Conservation (phyloP, 2,797 vertebrate genomes). For the Melanotaenia nigrans region DNA sequence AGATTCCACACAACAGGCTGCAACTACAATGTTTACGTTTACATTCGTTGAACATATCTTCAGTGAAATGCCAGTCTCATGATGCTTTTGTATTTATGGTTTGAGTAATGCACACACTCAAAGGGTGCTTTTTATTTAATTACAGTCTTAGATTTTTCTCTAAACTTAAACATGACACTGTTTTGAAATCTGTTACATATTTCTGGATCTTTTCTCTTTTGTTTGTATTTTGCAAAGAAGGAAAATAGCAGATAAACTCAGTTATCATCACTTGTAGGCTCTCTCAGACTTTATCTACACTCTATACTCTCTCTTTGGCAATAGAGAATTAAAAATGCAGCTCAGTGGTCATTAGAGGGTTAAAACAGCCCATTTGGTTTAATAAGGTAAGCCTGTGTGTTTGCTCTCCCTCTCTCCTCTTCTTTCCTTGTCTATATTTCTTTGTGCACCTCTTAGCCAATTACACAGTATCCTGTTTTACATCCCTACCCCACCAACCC, state of each 20-base stretch:
- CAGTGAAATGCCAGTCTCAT: conserved; percentile 1
- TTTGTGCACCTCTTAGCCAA: conserved; percentile 67
- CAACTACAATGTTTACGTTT: conserved; percentile 10
- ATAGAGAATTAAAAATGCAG: conserved; percentile 76
- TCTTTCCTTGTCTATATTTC: conserved; percentile 55
- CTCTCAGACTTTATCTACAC: conserved; percentile 25
- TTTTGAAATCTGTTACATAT: conserved; percentile 31
- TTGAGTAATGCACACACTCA: background rate
- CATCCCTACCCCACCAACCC: conserved; percentile 68
- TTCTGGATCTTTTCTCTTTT: conserved; percentile 24
- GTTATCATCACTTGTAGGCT: conserved; percentile 33
- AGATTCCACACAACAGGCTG: background rate
- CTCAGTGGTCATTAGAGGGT: conserved; percentile 66
- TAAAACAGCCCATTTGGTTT: conserved; percentile 74
- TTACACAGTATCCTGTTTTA: conserved; percentile 83
- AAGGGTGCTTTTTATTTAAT: conserved; percentile 3
- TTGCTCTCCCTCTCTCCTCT: conserved; percentile 72
- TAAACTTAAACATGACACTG: conserved; percentile 3
- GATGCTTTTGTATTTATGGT: conserved; percentile 16
- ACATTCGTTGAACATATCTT: conserved; percentile 4
- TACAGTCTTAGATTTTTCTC: background rate
- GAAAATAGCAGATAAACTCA: conserved; percentile 31
- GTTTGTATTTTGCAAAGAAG: conserved; percentile 38
- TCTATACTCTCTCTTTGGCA: conserved; percentile 73
- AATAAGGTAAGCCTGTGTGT: conserved; percentile 79